Evolutionary conservation across 2,888 invertebrate species (phyloP).

Genomic region (Coleophora deauratella): DNA sequence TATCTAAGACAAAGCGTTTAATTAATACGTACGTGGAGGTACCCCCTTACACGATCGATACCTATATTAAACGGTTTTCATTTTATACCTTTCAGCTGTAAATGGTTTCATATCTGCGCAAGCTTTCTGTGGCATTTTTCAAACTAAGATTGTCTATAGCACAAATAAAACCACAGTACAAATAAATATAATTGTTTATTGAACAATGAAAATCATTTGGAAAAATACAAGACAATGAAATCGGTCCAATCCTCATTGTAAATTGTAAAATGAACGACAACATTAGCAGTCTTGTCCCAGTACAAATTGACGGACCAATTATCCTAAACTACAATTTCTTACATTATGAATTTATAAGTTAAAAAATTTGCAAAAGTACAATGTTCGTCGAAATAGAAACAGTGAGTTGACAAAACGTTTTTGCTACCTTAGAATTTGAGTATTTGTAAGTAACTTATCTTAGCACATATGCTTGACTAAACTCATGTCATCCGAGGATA

Average conservation of each 20-base stretch:
- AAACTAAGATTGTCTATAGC: not conserved
- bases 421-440: not conserved
- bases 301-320: constrained; percentile 32
- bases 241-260: constrained; percentile 30
- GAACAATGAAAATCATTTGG: constrained; percentile 52
- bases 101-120: not conserved
- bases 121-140: too few species aligned
- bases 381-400: not conserved
- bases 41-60: constrained; percentile 44
- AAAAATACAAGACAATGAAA: constrained; percentile 49
- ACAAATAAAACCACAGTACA: too few species aligned
- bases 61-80: constrained; percentile 10
- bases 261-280: constrained; percentile 17
- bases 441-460: not conserved
- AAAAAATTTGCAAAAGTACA: too few species aligned
- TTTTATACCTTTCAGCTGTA: constrained; percentile 2
- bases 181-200: constrained; percentile 36
- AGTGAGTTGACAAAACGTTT: not conserved
- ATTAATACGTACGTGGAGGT: constrained; percentile 39
- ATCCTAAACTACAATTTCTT: not conserved
- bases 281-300: constrained; percentile 52
- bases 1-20: constrained; percentile 53
- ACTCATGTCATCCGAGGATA: not conserved
- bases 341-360: not conserved
- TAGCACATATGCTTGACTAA: not conserved